Conservation (phyloP, 2,797 vertebrate genomes). For the Gallinago nigripennis region DNA sequence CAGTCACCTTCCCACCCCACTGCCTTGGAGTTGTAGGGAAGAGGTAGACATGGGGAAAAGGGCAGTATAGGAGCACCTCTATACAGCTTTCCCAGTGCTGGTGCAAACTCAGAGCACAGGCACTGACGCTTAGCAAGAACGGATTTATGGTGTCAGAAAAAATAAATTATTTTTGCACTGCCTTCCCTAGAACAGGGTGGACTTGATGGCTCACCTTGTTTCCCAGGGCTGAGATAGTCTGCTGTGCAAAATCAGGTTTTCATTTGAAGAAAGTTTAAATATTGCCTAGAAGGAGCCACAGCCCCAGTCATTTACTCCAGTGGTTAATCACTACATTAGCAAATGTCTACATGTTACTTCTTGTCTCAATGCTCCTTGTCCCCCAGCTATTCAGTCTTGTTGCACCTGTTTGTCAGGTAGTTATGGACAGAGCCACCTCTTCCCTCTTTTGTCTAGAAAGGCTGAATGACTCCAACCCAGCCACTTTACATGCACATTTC, state of each 20-base stretch:
- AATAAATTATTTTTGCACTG: neutral
- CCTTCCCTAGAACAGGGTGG: neutral
- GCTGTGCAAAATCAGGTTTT: neutral
- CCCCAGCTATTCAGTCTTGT: neutral
- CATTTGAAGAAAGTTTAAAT: neutral
- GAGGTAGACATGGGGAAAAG: neutral
- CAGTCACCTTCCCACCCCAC: fast-evolving
- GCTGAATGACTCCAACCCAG: neutral
- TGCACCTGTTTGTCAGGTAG: neutral
- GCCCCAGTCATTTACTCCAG: neutral
- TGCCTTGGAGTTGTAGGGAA: neutral
- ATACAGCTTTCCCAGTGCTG: neutral
- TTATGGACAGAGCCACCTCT: neutral
- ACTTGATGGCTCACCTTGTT: neutral
- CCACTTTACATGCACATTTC: neutral
- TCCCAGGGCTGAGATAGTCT: neutral
- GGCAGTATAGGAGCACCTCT: neutral
- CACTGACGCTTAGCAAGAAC: neutral
- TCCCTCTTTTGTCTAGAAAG: neutral
- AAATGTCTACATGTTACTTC: neutral
- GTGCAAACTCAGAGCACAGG: neutral
- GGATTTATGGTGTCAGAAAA: neutral
- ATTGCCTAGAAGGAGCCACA: neutral
- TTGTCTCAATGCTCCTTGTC: neutral
- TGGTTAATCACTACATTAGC: neutral